Base-by-base conservation (phyloP, 2,888 invertebrate genomes). In the Cryptocheilus praepositus region DNA sequence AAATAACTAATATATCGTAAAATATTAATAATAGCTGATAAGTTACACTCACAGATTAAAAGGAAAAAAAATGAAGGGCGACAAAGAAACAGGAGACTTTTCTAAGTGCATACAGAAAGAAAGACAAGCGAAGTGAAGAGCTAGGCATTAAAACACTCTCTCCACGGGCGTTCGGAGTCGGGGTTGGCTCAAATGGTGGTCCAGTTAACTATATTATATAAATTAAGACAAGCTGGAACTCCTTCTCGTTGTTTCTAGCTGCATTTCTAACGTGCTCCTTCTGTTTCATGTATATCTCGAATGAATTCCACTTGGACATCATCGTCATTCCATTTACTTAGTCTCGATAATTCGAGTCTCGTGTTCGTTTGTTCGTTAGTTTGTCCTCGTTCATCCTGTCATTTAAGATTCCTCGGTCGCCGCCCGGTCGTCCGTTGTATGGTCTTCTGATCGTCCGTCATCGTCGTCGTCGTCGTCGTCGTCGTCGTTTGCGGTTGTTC, bases 1-100 rank as follows among this genome's bases (percentile, higher is more conserved):
- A 36, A 36, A 36, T n/a, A 81, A 82, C 81, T 85, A 86, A 85
- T 86, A 84, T 86, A 86, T 85, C 84, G 81, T 84, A 83, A 82
- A 82, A 81, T 79, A 84, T 81, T 83, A 83, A 80, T 78, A 76
- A 76, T 81, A 84, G 77, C 22, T 36, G 72, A 61, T 78, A 76
- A 81, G 77, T 70, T 70, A 74, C 61, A 70, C 61, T 64, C 73
- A 66, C 36, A 59, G 64, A 56, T 36, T 36, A 36, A 59, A 70
- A 67, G 51, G 36, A 61, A 65, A 70, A 71, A 44, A 73, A 58
- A 71, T 58, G 65, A 63, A 55, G 64, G 55, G 56, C 53, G 70
- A 73, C 71, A 61, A 56, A 22, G 44, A 49, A 49, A 57, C 43
- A 45, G 49, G 52, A 64, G 22, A 76, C 63, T 78, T 79, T 81